These are phyloP conservation scores for Phasianus colchicus DNA, from an alignment of 2,113 vertebrate genomes.

Conservation along the genomic window DNA sequence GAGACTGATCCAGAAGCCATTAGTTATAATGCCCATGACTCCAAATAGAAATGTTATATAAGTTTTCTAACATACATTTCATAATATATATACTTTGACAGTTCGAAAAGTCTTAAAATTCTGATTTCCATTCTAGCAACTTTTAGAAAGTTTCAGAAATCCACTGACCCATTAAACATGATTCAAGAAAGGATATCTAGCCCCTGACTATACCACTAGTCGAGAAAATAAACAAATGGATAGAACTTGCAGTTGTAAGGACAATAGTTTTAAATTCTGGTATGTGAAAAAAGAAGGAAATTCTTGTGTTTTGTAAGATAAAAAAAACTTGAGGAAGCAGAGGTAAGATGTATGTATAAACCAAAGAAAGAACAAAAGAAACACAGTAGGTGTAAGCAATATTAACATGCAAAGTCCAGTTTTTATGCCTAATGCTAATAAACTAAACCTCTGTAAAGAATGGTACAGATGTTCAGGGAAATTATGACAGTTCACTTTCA, in stretches of 20 bases:
- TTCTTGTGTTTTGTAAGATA: neutral
- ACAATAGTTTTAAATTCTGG: neutral
- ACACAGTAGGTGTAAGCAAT: neutral
- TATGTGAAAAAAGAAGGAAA: neutral
- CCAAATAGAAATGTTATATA: neutral
- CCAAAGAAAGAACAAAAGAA: neutral
- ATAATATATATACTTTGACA: neutral
- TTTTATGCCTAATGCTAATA: neutral
- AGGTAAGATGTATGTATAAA: neutral
- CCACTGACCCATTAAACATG: neutral
- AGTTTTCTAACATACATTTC: neutral
- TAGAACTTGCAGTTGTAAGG: neutral
- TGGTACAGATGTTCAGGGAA: neutral
- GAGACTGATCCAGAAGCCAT: neutral
- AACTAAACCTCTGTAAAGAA: neutral
- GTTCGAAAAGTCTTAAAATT: neutral
- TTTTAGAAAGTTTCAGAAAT: neutral
- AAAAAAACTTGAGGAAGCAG: neutral
- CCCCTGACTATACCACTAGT: neutral
- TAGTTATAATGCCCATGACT: neutral
- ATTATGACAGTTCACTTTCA: accelerated
- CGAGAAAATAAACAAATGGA: neutral
- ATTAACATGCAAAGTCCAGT: neutral
- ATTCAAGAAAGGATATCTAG: neutral
- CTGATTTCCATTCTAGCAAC: neutral